Base-by-base conservation (phyloP, 2,888 invertebrate species). In the Dynastes maya region DNA sequence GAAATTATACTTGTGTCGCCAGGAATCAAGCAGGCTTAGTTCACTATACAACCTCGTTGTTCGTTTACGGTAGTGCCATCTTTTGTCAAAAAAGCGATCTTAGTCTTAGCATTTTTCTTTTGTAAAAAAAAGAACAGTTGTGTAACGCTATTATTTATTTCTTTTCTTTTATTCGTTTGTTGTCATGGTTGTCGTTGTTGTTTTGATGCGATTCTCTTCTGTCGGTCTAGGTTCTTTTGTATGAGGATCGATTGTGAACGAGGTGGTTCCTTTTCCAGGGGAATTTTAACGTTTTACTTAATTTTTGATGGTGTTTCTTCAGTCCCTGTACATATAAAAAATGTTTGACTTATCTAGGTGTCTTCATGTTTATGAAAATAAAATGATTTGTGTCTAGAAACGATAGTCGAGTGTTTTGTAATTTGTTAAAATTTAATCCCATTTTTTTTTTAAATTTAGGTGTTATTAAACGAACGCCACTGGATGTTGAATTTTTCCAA, bases 1-100 rank as follows among this genome's bases (percentile, higher is more conserved):
- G 89, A 80, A 88, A 88, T 83, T 90, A 89, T 82, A 89, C 88
- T 58, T 90, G 89, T 83, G 86, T 83, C 61, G 89, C 87, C 71
- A 84, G 82, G 79, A 90, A 89, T 84, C 79, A 81, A 79, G 89
- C 89, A 78, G 89, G 89, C 80, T 83, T 84, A 79, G 85, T 85
- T 63, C 84, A 84, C 78, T 87, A 87, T 83, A 87, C 88, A 65
- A 85, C 88, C 79, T 83, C 86, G 55, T 84, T 89, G 78, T 84
- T 87, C 82, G 88, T 89, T 80, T 87, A 89, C 82, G 89, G 89
- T 88, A 83, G 82, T 86, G 65, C 79, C 81, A 45, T 85, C 86
- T 45, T 45, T 45, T 1, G 2, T 8, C 40, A 45, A 45, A 45
- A 45, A 1, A 45, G 4, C 45, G 9, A 0, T 8, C 8, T 8